Conservation (phyloP, 2,888 invertebrate genomes). For the Plusia festucae region DNA sequence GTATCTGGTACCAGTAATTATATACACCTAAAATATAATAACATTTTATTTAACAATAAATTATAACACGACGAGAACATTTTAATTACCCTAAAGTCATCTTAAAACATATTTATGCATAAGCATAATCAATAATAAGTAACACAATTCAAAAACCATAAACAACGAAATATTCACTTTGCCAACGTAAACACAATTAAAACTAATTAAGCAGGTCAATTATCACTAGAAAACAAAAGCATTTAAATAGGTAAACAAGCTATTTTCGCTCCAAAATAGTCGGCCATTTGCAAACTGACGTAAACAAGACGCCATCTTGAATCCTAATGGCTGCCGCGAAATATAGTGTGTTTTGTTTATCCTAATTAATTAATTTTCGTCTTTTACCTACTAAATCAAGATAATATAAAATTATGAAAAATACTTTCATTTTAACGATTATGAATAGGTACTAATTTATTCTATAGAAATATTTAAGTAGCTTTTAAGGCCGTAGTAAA, state of each 20-base stretch:
- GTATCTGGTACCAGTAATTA: too few species aligned
- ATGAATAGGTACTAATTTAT: conserved; percentile 14
- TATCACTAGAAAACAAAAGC: conserved; percentile 52
- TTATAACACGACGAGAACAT: too few species aligned
- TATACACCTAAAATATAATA: not conserved
- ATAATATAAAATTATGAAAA: conserved; percentile 20
- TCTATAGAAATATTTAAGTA: not conserved
- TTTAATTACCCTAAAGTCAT: too few species aligned
- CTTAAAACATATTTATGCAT: too few species aligned
- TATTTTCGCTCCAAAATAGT: conserved; percentile 53
- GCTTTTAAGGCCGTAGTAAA: conserved; percentile 5
- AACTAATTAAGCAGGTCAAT: conserved; percentile 43
- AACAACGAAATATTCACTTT: not conserved
- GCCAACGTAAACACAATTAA: conserved; percentile 18
- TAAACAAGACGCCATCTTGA: conserved; percentile 59
- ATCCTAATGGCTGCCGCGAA: conserved; percentile 54
- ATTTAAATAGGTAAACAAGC: conserved; percentile 49
- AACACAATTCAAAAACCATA: not conserved
- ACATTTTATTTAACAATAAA: not conserved
- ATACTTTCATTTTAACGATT: conserved; percentile 10
- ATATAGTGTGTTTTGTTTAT: conserved; percentile 39
- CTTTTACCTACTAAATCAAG: conserved; percentile 32
- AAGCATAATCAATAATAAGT: too few species aligned
- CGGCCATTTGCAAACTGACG: conserved; percentile 50
- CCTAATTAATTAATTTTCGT: conserved; percentile 47